These are phyloP conservation scores for Rhagonycha lutea DNA, from an alignment of 2,888 invertebrate genomes.

Conservation along the genomic window DNA sequence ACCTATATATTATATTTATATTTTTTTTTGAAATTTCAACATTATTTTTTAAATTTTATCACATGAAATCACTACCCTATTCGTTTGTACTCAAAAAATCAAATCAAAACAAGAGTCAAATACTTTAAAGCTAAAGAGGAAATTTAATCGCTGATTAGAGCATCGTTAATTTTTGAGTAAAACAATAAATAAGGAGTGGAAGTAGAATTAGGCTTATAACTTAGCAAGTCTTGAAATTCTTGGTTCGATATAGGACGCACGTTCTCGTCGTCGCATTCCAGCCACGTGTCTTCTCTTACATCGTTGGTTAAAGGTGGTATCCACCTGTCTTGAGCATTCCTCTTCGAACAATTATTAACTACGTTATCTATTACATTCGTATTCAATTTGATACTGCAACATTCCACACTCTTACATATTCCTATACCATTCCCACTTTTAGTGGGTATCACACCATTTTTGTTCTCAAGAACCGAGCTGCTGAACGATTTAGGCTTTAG, in stretches of 20 bases:
- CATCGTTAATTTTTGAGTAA: slow-evolving; percentile 60
- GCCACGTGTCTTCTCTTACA: slow-evolving; percentile 64
- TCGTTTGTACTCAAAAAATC: slow-evolving; percentile 36
- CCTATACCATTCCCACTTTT: slow-evolving; percentile 31
- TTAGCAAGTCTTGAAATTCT: slow-evolving; percentile 79
- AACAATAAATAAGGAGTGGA: slow-evolving; percentile 87
- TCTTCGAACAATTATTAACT: slow-evolving; percentile 44
- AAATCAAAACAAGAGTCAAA: background rate
- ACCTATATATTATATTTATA: slow-evolving; percentile 7
- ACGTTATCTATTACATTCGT: slow-evolving; percentile 48
- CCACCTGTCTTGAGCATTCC: slow-evolving; percentile 42
- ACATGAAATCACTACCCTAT: slow-evolving; percentile 40
- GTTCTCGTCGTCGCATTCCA: slow-evolving; percentile 88
- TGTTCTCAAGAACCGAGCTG: slow-evolving; percentile 42
- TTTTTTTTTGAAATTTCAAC: slow-evolving; percentile 24
- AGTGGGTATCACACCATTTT: slow-evolving; percentile 40
- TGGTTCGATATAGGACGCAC: slow-evolving; percentile 77
- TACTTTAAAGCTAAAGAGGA: background rate
- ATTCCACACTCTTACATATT: slow-evolving; percentile 62
- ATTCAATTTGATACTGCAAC: slow-evolving; percentile 62
- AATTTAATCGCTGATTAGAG: slow-evolving; percentile 18
- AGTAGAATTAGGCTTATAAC: slow-evolving; percentile 73
- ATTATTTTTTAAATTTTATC: slow-evolving; percentile 35
- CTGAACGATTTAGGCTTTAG: slow-evolving; percentile 45
- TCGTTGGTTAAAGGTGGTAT: slow-evolving; percentile 45